phyloP scores from a whole-genome alignment of 2,113 vertebrate genomes.

The Brachypodius melanocephalos region DNA sequence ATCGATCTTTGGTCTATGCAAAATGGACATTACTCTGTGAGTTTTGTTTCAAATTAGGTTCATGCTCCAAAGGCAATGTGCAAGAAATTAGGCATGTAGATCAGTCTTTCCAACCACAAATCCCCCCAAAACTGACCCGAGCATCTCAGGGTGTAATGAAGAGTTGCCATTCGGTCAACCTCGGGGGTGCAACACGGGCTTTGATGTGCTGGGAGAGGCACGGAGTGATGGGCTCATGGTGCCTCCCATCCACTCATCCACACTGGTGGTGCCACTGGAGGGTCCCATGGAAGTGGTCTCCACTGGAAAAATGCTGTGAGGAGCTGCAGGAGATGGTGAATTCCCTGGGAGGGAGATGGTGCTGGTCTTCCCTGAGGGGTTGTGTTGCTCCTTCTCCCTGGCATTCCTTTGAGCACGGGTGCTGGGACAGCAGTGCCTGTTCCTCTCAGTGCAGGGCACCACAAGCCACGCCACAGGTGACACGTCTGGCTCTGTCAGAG shows the following conservation, averaged over 20 bases:
- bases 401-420: not conserved
- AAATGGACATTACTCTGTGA: not conserved
- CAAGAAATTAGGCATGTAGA: not conserved
- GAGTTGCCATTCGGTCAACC: not conserved
- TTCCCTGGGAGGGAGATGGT: not conserved
- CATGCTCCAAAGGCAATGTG: not conserved
- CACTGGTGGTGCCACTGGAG: not conserved
- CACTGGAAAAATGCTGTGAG: not conserved
- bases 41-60: not conserved
- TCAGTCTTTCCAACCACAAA: conserved; percentile 20
- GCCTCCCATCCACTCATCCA: not conserved
- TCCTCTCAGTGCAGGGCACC: accelerated
- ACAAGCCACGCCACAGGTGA: not conserved
- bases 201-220: not conserved
- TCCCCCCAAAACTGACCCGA: not conserved
- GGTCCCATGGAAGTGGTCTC: not conserved
- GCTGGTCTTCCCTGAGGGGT: not conserved
- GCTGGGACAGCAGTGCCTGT: not conserved
- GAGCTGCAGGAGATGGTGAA: not conserved
- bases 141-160: not conserved
- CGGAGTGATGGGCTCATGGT: accelerated
- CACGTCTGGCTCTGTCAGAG: not conserved
- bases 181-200: not conserved
- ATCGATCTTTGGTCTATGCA: not conserved
- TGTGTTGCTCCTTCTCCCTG: not conserved